Percentiles rank a stretch among this genome's conserved stretches.
phyloP scores from a whole-genome alignment of 2,888 invertebrate species.

The Cheilosia variabilis region DNA sequence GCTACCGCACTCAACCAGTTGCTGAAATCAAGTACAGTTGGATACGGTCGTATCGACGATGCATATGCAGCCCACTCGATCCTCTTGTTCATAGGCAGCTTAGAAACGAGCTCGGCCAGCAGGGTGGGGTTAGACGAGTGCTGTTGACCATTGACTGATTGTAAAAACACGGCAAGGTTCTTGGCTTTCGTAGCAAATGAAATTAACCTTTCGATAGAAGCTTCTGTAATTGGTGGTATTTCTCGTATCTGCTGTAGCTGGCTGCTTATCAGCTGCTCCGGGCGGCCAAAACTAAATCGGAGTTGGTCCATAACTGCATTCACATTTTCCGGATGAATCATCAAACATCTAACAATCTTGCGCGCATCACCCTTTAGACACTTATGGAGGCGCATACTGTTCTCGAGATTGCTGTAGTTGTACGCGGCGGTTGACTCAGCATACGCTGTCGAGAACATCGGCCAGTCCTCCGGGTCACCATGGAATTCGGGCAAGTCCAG shows the following conservation, averaged over 20 bases:
- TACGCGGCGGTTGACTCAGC: neutral
- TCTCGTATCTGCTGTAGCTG: neutral
- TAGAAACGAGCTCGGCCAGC: too few relatives aligned
- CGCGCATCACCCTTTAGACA: conserved; percentile 2
- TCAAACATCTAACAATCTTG: neutral
- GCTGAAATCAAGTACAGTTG: too few relatives aligned
- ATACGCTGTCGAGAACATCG: neutral
- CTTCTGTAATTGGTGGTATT: too few relatives aligned
- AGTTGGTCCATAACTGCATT: conserved; percentile 22
- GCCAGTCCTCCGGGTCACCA: conserved; percentile 7
- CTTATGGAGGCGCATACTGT: neutral
- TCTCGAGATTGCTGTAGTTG: neutral
- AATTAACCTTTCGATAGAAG: too few relatives aligned
- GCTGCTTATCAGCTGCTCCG: neutral
- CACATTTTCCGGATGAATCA: conserved; percentile 40
- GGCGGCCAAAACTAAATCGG: conserved; percentile 52
- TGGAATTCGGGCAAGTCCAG: neutral
- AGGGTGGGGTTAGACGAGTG: too few relatives aligned
- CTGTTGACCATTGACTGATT: too few relatives aligned
- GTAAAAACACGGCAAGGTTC: too few relatives aligned
- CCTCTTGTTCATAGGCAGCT: too few relatives aligned
- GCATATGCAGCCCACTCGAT: too few relatives aligned
- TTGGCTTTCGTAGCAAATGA: too few relatives aligned
- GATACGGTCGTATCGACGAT: too few relatives aligned
- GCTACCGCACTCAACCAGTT: neutral